Percentiles rank a stretch among this genome's conserved stretches.
Conservation (phyloP, 2,797 vertebrate genomes). For the Emys orbicularis region DNA sequence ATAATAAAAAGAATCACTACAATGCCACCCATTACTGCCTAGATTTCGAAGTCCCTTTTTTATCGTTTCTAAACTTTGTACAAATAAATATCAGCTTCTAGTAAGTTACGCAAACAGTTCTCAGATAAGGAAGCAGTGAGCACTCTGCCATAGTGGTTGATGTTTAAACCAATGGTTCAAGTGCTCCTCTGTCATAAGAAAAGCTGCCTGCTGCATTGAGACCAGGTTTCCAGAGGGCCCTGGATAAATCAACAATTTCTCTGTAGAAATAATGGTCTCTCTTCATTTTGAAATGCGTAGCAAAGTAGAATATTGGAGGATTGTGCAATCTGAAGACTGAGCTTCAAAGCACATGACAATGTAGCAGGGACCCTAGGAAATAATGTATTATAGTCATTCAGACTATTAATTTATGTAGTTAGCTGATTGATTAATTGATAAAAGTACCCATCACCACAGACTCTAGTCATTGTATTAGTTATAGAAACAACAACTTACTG, state of each 20-base stretch:
- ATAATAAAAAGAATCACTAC: neutral
- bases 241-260: neutral
- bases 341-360: neutral
- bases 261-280: neutral
- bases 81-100: conserved; percentile 46
- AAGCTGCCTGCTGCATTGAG: neutral
- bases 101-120: neutral
- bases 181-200: neutral
- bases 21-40: neutral
- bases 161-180: conserved; percentile 47
- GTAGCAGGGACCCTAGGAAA: neutral
- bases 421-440: neutral
- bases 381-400: neutral
- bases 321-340: neutral
- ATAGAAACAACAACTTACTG: neutral
- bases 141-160: neutral
- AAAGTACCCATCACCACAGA: neutral
- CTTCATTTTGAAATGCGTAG: neutral
- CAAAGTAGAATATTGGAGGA: neutral
- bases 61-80: conserved; percentile 23
- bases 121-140: neutral
- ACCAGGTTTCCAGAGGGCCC: neutral
- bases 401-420: neutral
- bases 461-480: neutral
- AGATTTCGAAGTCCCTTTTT: neutral